These are phyloP conservation scores for Mythimna vitellina DNA, from an alignment of 2,888 invertebrate species.

Conservation along the genomic window DNA sequence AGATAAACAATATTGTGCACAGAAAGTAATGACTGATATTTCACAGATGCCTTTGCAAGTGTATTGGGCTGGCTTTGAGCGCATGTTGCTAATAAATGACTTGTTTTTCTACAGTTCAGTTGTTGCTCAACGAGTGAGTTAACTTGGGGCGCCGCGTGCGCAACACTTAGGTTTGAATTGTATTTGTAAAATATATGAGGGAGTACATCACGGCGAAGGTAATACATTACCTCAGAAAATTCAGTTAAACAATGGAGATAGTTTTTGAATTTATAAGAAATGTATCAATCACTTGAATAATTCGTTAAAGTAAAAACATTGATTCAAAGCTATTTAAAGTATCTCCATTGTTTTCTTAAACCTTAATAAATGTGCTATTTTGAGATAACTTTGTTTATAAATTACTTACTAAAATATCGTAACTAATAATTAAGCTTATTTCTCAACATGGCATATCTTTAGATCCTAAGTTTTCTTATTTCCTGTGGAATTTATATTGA, in stretches of 20 bases:
- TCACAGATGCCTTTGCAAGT: slow-evolving; percentile 79
- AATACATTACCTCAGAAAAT: slow-evolving; percentile 88
- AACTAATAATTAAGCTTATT: slow-evolving; percentile 28
- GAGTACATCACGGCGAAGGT: slow-evolving; percentile 88
- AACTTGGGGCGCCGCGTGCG: slow-evolving; percentile 90
- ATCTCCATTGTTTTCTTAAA: slow-evolving; percentile 80
- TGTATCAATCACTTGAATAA: slow-evolving; percentile 1
- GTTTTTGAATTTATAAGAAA: slow-evolving; percentile 42
- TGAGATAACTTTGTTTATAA: slow-evolving; percentile 66
- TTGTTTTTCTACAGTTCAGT: slow-evolving; percentile 91
- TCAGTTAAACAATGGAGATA: slow-evolving; percentile 82
- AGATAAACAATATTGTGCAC: slow-evolving; percentile 21
- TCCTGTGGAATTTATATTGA: slow-evolving; percentile 81
- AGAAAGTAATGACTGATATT: slow-evolving; percentile 25
- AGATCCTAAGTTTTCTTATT: slow-evolving; percentile 74
- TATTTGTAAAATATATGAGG: slow-evolving; percentile 89
- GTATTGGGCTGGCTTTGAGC: slow-evolving; percentile 86
- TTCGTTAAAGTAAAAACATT: slow-evolving; percentile 9
- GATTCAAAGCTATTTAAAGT: slow-evolving; percentile 64
- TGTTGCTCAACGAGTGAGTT: slow-evolving; percentile 90
- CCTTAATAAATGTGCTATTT: slow-evolving; percentile 77
- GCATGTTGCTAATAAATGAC: slow-evolving; percentile 91
- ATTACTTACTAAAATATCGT: slow-evolving; percentile 12
- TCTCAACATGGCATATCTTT: slow-evolving; percentile 79
- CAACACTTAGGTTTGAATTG: slow-evolving; percentile 90